These are phyloP conservation scores for Stenurella melanura DNA, from an alignment of 2,888 invertebrate species.

Conservation along the genomic window DNA sequence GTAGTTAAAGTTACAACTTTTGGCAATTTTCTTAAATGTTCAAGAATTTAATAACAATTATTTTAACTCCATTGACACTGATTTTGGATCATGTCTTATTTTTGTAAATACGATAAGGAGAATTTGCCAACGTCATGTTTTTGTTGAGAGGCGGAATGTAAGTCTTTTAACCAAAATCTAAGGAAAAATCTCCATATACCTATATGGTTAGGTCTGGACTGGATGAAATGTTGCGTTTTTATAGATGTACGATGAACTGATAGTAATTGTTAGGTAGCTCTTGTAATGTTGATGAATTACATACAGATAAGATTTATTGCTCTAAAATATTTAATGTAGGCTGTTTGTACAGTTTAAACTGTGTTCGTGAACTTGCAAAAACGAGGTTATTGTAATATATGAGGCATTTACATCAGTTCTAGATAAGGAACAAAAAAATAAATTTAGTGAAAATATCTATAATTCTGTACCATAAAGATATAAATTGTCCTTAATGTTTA, in stretches of 20 bases:
- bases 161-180: slow-evolving; percentile 10
- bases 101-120: neutral
- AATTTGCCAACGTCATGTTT: neutral
- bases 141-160: slow-evolving; percentile 11
- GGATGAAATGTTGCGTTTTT: slow-evolving; percentile 31
- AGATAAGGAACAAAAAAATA: neutral
- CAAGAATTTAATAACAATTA: too few species aligned
- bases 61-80: neutral
- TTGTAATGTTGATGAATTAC: slow-evolving; percentile 26
- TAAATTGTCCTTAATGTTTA: too few species aligned
- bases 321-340: slow-evolving; percentile 37
- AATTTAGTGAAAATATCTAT: too few species aligned
- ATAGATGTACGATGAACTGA: slow-evolving; percentile 30
- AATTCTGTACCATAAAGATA: too few species aligned
- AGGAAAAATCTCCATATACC: slow-evolving; percentile 27
- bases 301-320: slow-evolving; percentile 39
- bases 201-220: slow-evolving; percentile 10
- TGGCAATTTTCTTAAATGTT: too few species aligned
- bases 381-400: neutral
- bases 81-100: neutral
- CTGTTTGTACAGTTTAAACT: slow-evolving; percentile 18
- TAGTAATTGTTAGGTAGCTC: slow-evolving; percentile 37
- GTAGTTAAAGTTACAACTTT: too few species aligned
- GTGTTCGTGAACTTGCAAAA: slow-evolving; percentile 32
- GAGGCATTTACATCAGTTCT: neutral